Evolutionary conservation across 2,888 invertebrate species (phyloP).

Genomic region (Nebria brevicollis): DNA sequence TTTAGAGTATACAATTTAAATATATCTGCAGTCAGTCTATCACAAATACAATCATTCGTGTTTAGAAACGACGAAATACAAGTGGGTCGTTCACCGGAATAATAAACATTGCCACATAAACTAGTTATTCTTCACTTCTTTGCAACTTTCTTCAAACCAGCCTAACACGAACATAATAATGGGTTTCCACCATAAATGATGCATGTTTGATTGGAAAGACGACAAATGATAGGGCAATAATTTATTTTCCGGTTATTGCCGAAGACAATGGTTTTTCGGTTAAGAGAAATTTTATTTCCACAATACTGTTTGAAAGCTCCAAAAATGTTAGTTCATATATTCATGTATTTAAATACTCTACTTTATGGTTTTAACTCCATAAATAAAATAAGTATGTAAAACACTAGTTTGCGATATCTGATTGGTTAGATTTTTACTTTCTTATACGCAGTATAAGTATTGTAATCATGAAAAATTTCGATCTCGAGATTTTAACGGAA

Average conservation of each 20-base stretch:
- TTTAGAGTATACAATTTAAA: background rate
- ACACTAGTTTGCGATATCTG: too few species aligned
- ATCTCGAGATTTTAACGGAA: too few species aligned
- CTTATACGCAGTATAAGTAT: too few species aligned
- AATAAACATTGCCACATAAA: background rate
- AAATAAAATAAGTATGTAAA: too few species aligned
- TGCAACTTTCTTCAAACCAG: background rate
- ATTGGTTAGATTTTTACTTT: too few species aligned
- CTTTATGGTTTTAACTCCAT: too few species aligned
- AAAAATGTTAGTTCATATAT: too few species aligned
- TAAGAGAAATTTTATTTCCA: too few species aligned
- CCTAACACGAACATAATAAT: constrained; percentile 13
- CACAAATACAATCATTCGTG: background rate
- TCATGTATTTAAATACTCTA: too few species aligned
- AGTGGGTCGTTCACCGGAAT: background rate
- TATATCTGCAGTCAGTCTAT: background rate
- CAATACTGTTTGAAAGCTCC: too few species aligned
- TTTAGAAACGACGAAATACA: background rate
- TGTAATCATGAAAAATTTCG: too few species aligned
- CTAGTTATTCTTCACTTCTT: constrained; percentile 5
- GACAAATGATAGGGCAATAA: background rate
- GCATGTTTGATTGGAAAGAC: background rate
- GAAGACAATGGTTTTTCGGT: background rate
- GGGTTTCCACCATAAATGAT: constrained; percentile 20
- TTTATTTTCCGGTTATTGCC: constrained; percentile 6